Base-by-base conservation (phyloP, 1,140 invertebrate genomes). In the Scaptomyza hsui region DNA sequence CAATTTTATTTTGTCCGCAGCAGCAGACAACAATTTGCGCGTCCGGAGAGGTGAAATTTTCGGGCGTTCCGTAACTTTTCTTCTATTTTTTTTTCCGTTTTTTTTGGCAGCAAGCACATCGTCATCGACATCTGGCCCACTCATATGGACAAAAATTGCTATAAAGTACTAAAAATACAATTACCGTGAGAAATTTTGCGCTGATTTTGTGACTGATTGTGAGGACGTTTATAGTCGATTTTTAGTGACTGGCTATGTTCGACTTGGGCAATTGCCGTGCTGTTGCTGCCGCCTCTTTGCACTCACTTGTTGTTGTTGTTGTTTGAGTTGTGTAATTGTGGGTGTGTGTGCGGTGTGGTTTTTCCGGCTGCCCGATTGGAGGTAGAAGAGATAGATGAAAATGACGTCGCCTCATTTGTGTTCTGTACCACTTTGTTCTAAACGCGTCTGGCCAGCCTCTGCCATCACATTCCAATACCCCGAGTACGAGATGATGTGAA, bases 121-220 rank as follows among this genome's bases (percentile, higher is more conserved):
- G 75, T 65, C 70, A 67, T 74, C 49, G 75, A 78, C 80, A 80
- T 85, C 77, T 81, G 81, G 82, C 65, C 77, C 74, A 88, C 78
- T 78, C 82, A 88, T 86, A 72, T 86, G 81, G 81, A 86, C 73
- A 81, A 85, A 88, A 88, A 88, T 89, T 88, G 82, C 82, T 88
- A 88, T 88, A 88, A 88, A 88, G 82, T 89, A 88, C 82, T 88
- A 88, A 89, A 88, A 88, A 88, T 88, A 88, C 83, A 88, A 88
- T 86, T 86, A 86, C 83, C 82, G 82, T 88, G 82, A 82, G 83
- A 86, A 86, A 78, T 75, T 82, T 12, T 76, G 67, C 82, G 71
- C 83, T 88, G 82, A 86, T 88, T 86, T 86, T 86, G 78, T 86
- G 82, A 86, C 82, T 86, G 82, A 86, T 86, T 86, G 82, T 86